A percentile compares a stretch with the other conserved stretches of the same genome.
These are phyloP conservation scores for Drosophila biarmipes DNA, from an alignment of 1,140 invertebrate genomes.

Conservation along the genomic window DNA sequence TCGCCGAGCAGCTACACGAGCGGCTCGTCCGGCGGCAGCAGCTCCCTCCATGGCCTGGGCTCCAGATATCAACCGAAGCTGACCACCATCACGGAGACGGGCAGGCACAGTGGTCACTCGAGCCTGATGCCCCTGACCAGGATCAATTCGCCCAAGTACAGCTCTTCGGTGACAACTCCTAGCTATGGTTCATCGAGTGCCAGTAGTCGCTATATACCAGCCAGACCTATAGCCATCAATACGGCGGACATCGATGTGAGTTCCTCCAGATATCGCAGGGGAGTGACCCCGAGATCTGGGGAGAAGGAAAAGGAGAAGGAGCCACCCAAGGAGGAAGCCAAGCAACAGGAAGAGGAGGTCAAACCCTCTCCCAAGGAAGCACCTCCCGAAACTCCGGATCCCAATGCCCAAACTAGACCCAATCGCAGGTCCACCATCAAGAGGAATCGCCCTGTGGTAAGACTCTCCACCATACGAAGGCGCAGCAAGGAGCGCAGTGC, in stretches of 20 bases:
- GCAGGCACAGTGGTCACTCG: slow-evolving; percentile 58
- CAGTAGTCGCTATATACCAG: slow-evolving; percentile 85
- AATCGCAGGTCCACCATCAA: slow-evolving; percentile 87
- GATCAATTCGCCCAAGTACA: slow-evolving; percentile 85
- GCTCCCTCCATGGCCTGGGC: slow-evolving; percentile 69
- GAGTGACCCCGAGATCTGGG: slow-evolving; percentile 36
- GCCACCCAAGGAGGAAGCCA: background rate
- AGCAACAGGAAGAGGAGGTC: slow-evolving; percentile 9
- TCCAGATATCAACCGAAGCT: slow-evolving; percentile 89
- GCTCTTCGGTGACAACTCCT: slow-evolving; percentile 12
- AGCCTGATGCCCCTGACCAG: slow-evolving; percentile 81
- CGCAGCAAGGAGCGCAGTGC: slow-evolving; percentile 85
- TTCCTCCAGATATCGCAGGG: slow-evolving; percentile 86
- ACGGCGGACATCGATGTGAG: slow-evolving; percentile 94
- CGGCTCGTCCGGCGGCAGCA: slow-evolving; percentile 46
- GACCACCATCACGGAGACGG: slow-evolving; percentile 89
- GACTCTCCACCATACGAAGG: slow-evolving; percentile 88
- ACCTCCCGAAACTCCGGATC: slow-evolving; percentile 6
- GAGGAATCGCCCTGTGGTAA: slow-evolving; percentile 89
- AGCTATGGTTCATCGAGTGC: slow-evolving; percentile 40
- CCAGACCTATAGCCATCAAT: slow-evolving; percentile 89
- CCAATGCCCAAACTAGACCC: slow-evolving; percentile 4
- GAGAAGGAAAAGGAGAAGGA: background rate
- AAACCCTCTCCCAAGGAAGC: slow-evolving; percentile 10
- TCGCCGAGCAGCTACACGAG: slow-evolving; percentile 43